Conservation (phyloP, 2,113 vertebrate species). For the Neotragus moschatus region DNA sequence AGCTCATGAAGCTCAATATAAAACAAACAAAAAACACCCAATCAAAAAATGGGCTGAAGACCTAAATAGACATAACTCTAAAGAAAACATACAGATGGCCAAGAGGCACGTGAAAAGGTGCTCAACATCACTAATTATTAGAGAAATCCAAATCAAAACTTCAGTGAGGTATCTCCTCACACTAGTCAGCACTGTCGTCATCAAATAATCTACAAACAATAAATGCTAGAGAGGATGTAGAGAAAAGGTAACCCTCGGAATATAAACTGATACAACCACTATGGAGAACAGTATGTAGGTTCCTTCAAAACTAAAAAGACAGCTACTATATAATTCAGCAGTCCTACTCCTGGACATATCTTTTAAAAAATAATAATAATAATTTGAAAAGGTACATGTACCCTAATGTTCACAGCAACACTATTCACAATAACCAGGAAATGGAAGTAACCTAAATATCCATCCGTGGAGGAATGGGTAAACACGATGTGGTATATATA, state of each 20-base stretch:
- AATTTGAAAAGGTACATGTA: not conserved
- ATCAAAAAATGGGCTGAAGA: not conserved
- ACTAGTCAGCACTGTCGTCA: not conserved
- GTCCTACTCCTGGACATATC: not conserved
- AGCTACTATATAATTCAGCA: not conserved
- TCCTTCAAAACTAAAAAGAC: not conserved
- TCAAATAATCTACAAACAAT: not conserved
- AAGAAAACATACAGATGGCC: not conserved
- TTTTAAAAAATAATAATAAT: not conserved
- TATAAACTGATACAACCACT: not conserved
- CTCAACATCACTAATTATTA: not conserved
- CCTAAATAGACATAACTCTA: not conserved
- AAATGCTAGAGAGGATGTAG: not conserved
- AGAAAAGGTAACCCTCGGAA: not conserved
- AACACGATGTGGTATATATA: not conserved
- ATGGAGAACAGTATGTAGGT: not conserved
- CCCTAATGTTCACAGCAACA: not conserved
- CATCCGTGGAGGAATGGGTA: not conserved
- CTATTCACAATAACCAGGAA: not conserved
- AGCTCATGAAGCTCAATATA: not conserved
- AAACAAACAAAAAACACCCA: not conserved
- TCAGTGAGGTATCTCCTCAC: not conserved
- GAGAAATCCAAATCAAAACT: not conserved
- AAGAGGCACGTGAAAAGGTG: not conserved
- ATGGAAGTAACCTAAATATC: not conserved